Conservation (phyloP, 2,888 invertebrate species). For the Eristalis tenax region DNA sequence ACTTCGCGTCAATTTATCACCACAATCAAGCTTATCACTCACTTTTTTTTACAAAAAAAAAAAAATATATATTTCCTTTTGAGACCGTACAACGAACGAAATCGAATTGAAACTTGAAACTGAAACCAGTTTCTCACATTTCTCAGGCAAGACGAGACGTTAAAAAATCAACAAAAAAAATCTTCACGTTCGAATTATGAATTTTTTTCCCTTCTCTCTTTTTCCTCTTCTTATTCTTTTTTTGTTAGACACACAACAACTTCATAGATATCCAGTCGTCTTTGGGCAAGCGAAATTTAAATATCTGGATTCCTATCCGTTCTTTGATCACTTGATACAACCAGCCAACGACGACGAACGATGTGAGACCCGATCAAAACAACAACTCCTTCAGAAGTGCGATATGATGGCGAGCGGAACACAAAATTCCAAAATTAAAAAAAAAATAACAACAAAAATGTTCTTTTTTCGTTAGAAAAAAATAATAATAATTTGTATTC, state of each 20-base stretch:
- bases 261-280: conserved; percentile 13
- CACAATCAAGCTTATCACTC: conserved; percentile 30
- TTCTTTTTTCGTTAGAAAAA: background rate
- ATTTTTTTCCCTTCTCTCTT: conserved; percentile 11
- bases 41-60: conserved; percentile 7
- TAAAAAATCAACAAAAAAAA: conserved; percentile 5
- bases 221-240: background rate
- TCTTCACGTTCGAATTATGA: conserved; percentile 42
- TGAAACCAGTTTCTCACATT: conserved; percentile 59
- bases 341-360: conserved; percentile 36
- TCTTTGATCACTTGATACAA: conserved; percentile 26
- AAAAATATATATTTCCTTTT: conserved; percentile 1
- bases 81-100: conserved; percentile 26
- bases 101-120: conserved; percentile 44
- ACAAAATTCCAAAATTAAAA: background rate
- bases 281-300: background rate
- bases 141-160: conserved; percentile 2
- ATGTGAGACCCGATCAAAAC: conserved; percentile 36
- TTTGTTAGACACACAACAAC: background rate
- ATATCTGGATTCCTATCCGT: conserved; percentile 16
- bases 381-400: conserved; percentile 16
- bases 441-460: conserved; percentile 2
- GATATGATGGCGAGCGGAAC: background rate
- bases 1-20: conserved; percentile 26
- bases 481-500: conserved; percentile 4